phyloP scores from a whole-genome alignment of 2,797 vertebrate species.

The Spizella passerina region DNA sequence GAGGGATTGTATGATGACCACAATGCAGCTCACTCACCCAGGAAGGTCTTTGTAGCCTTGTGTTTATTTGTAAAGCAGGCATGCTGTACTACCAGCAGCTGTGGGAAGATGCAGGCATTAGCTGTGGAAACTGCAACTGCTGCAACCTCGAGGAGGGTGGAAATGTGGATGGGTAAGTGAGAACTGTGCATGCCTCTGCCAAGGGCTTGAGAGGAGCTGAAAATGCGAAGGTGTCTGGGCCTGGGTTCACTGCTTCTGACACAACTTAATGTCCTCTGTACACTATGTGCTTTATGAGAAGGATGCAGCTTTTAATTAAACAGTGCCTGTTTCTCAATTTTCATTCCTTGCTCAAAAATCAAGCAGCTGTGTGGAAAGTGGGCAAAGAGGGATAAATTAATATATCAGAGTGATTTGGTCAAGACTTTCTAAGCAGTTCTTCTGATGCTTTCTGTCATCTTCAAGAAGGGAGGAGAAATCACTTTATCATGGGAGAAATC shows the following conservation, averaged over 20 bases:
- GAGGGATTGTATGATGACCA: background rate
- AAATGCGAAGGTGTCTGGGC: background rate
- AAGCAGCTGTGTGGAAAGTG: background rate
- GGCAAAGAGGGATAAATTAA: background rate
- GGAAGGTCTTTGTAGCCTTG: background rate
- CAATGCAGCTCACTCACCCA: background rate
- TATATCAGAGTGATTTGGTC: background rate
- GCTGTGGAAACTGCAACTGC: background rate
- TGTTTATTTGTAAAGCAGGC: background rate
- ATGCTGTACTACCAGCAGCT: background rate
- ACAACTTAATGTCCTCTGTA: background rate
- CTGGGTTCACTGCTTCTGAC: background rate
- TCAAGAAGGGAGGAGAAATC: background rate
- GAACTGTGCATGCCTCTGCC: background rate
- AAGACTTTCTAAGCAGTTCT: background rate
- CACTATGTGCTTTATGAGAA: background rate
- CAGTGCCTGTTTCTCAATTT: background rate
- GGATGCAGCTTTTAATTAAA: background rate
- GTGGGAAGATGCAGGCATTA: background rate
- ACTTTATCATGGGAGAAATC: background rate
- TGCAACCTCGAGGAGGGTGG: fast-evolving
- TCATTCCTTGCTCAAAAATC: background rate
- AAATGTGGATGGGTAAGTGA: background rate
- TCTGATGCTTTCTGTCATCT: background rate
- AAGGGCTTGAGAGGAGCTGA: background rate